Evolutionary conservation across 2,797 vertebrate species (phyloP).

Genomic region (Chelonia mydas): DNA sequence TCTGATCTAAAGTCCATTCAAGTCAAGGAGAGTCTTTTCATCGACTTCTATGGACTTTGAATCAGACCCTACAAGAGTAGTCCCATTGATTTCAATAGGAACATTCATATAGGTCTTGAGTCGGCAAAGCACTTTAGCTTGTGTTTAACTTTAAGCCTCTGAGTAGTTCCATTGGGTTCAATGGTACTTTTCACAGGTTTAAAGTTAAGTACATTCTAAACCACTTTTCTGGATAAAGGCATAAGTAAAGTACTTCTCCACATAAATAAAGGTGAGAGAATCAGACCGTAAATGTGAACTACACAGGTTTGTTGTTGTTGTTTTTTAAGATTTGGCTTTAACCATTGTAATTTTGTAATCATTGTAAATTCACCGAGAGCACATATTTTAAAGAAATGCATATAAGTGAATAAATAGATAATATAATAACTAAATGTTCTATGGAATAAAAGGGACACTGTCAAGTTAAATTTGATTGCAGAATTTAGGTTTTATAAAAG

Average conservation of each 20-base stretch:
- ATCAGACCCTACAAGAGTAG: background rate
- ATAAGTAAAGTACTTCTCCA: conserved; percentile 54
- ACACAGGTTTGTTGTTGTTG: background rate
- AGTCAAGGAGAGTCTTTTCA: background rate
- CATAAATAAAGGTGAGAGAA: conserved; percentile 39
- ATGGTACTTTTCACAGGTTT: conserved; percentile 35
- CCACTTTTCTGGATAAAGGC: conserved; percentile 45
- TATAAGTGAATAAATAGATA: background rate
- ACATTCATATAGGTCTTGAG: rapidly evolving
- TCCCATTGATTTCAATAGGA: background rate
- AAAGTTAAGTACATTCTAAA: conserved; percentile 2
- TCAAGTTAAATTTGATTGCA: background rate
- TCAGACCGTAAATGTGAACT: background rate
- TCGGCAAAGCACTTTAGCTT: background rate
- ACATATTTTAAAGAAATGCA: conserved; percentile 13
- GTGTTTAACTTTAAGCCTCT: background rate
- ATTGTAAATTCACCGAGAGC: conserved; percentile 14
- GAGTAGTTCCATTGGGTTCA: conserved; percentile 23
- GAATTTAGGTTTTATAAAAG: background rate
- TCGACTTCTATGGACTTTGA: background rate
- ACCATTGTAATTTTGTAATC: background rate
- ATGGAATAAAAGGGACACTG: background rate
- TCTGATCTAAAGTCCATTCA: rapidly evolving
- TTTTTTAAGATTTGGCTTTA: conserved; percentile 21
- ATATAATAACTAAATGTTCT: conserved; percentile 18